Percentiles rank a stretch among this genome's conserved stretches.
Conservation (phyloP, 1,140 invertebrate species). For the Lepidurus packardi region DNA sequence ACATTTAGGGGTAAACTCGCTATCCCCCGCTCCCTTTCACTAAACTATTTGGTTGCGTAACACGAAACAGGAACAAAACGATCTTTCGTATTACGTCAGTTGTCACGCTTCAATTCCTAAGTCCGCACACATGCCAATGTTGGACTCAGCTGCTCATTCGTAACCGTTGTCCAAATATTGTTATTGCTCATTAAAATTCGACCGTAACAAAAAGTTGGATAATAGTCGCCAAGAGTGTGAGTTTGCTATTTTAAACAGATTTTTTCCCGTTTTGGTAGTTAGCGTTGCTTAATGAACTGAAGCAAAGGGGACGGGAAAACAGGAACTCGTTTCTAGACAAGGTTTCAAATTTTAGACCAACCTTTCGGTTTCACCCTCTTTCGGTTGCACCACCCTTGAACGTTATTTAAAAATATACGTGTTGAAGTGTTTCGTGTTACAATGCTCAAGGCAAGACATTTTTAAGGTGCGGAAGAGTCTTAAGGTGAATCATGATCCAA, state of each 20-base stretch:
- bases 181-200: no score
- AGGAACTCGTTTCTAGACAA: neutral
- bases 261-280: neutral
- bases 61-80: neutral
- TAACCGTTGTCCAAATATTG: no score
- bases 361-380: neutral
- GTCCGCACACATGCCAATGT: neutral
- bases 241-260: no score
- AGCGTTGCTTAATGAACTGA: neutral
- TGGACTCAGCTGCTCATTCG: no score
- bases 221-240: no score
- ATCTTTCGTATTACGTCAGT: no score
- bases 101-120: neutral
- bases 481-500: neutral
- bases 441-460: neutral
- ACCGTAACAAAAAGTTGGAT: no score
- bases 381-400: neutral
- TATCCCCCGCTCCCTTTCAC: constrained; percentile 10
- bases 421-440: neutral
- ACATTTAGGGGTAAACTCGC: neutral
- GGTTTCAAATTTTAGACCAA: constrained; percentile 9
- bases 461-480: neutral
- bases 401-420: constrained; percentile 7
- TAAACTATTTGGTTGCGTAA: neutral
- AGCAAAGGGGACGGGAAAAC: neutral